A percentile compares a stretch with the other conserved stretches of the same genome.
Evolutionary conservation across 1,140 invertebrate species (phyloP).

Genomic region (Chrysopa pallens): DNA sequence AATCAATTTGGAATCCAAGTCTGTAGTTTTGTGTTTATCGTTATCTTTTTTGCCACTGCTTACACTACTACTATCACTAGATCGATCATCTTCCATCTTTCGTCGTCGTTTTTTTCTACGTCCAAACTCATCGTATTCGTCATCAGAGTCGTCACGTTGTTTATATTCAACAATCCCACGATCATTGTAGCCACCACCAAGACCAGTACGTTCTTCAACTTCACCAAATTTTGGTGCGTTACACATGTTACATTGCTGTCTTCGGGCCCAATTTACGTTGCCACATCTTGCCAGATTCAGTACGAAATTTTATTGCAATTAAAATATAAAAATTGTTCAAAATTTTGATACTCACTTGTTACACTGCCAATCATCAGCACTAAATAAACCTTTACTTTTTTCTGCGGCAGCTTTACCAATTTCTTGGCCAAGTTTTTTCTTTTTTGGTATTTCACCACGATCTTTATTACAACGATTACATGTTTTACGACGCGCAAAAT

Average conservation of each 20-base stretch:
- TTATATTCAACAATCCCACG: constrained; percentile 86
- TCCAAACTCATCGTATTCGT: constrained; percentile 94
- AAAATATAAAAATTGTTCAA: too few species aligned
- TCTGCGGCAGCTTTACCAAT: constrained; percentile 96
- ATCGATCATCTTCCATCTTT: constrained; percentile 15
- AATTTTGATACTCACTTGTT: constrained; percentile 49
- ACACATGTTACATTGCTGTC: constrained; percentile 95
- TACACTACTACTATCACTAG: constrained; percentile 1
- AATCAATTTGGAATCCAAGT: constrained; percentile 23
- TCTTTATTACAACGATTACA: constrained; percentile 85
- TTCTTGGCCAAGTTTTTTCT: constrained; percentile 88
- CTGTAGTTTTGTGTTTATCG: constrained; percentile 6
- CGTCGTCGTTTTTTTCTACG: constrained; percentile 54
- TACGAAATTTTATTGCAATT: too few species aligned
- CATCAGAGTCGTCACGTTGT: constrained; percentile 64
- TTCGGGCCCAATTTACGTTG: constrained; percentile 97
- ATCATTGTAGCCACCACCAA: constrained; percentile 85
- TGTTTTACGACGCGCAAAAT: constrained; percentile 74
- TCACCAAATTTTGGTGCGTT: constrained; percentile 95
- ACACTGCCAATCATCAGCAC: constrained; percentile 99
- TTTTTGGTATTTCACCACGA: constrained; percentile 30
- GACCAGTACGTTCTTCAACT: constrained; percentile 61
- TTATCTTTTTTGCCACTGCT: background rate
- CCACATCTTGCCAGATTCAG: too few species aligned
- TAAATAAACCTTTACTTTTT: constrained; percentile 94